phyloP scores from a whole-genome alignment of 2,113 vertebrate genomes.

The Apeltes quadracus region DNA sequence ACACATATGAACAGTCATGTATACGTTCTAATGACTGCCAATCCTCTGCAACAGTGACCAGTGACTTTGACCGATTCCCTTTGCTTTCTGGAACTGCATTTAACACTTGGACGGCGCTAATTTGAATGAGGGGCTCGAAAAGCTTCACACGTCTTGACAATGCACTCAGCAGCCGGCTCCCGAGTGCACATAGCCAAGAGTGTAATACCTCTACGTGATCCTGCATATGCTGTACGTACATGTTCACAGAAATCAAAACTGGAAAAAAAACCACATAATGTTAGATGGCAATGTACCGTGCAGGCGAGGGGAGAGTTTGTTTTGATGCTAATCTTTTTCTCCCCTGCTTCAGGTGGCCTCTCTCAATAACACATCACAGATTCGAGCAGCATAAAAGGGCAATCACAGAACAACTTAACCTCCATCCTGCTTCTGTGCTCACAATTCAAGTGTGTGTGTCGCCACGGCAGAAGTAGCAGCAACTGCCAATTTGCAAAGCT shows the following conservation, averaged over 20 bases:
- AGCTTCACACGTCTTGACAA: constrained; percentile 39
- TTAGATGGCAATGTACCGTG: constrained; percentile 40
- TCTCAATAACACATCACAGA: constrained; percentile 69
- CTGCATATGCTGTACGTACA: constrained; percentile 38
- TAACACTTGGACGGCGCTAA: constrained; percentile 52
- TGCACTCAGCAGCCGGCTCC: constrained; percentile 8
- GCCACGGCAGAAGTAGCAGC: constrained; percentile 57
- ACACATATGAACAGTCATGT: constrained; percentile 2
- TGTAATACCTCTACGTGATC: constrained; percentile 25
- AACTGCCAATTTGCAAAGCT: constrained; percentile 74
- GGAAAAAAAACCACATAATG: constrained; percentile 43
- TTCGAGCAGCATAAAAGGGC: constrained; percentile 69
- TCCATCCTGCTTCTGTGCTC: constrained; percentile 58
- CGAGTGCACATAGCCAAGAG: constrained; percentile 14
- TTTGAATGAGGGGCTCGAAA: constrained; percentile 40
- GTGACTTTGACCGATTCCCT: constrained; percentile 61
- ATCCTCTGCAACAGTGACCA: constrained; percentile 45
- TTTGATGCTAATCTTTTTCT: constrained; percentile 57
- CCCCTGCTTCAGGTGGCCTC: constrained; percentile 66
- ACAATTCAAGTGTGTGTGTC: constrained; percentile 41
- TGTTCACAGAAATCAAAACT: constrained; percentile 47
- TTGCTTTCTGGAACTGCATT: constrained; percentile 54
- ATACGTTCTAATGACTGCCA: constrained; percentile 37
- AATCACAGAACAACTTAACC: constrained; percentile 77
- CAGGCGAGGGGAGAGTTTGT: constrained; percentile 37